A percentile compares a stretch with the other conserved stretches of the same genome.
phyloP scores from a whole-genome alignment of 2,113 vertebrate genomes.

The Corydoras sp. region DNA sequence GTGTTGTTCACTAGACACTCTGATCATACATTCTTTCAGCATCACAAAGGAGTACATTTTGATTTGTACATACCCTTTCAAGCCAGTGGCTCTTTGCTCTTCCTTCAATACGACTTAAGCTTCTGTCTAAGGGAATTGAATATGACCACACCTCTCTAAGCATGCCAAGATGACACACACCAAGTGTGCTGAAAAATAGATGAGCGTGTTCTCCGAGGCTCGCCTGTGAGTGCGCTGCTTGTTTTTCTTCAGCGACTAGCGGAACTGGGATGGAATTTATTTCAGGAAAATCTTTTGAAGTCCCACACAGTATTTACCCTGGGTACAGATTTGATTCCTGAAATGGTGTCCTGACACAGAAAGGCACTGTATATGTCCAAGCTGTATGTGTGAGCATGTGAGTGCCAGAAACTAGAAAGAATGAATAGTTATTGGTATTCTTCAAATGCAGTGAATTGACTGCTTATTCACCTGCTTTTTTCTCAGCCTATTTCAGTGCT shows the following conservation, averaged over 20 bases:
- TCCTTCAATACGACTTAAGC: constrained; percentile 5
- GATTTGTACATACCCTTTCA: constrained; percentile 10
- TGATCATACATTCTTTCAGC: background rate
- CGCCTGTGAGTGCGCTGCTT: background rate
- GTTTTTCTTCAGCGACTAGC: background rate
- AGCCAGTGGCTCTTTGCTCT: background rate
- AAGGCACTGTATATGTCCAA: background rate
- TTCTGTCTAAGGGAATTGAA: constrained; percentile 19
- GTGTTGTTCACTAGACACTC: background rate
- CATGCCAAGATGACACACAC: constrained; percentile 11
- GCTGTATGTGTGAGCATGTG: constrained; percentile 3
- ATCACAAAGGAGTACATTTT: constrained; percentile 10
- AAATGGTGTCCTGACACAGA: background rate
- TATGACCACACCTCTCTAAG: constrained; percentile 27
- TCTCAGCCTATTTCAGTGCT: constrained; percentile 2
- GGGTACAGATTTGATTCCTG: background rate
- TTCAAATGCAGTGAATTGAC: background rate
- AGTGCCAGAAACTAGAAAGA: background rate
- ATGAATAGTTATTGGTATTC: background rate
- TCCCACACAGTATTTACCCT: background rate
- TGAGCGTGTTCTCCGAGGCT: background rate
- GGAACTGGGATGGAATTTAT: background rate
- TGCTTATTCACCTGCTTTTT: background rate
- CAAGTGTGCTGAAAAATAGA: background rate
- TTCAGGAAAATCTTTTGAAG: background rate